phyloP scores from a whole-genome alignment of 2,888 invertebrate species.

The Ctenicera cuprea region DNA sequence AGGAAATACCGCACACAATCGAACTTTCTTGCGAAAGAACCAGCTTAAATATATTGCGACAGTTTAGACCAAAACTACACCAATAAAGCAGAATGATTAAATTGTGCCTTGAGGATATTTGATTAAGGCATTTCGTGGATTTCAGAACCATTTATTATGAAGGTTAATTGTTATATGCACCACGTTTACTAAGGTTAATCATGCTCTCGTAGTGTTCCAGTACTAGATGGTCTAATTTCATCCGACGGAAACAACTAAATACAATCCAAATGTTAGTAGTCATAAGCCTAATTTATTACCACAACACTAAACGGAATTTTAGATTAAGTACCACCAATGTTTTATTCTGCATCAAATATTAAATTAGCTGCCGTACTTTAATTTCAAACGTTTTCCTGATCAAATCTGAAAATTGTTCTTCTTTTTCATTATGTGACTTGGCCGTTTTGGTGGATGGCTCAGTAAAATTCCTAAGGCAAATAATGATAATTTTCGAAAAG shows the following conservation, averaged over 20 bases:
- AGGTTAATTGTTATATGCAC: slow-evolving; percentile 34
- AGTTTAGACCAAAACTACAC: slow-evolving; percentile 36
- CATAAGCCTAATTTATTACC: no score
- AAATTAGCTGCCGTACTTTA: no score
- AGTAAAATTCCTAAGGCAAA: no score
- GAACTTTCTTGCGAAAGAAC: slow-evolving; percentile 17
- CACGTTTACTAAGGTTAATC: slow-evolving; percentile 14
- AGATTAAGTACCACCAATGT: no score
- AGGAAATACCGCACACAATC: slow-evolving; percentile 21
- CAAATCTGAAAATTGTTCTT: no score
- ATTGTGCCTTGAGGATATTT: slow-evolving; percentile 17
- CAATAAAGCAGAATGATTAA: slow-evolving; percentile 42
- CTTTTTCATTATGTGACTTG: no score
- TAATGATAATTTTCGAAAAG: no score
- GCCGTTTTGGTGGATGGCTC: no score
- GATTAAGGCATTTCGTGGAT: slow-evolving; percentile 31
- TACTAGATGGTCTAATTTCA: not conserved
- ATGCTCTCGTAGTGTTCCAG: not conserved
- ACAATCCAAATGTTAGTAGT: not conserved
- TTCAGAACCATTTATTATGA: slow-evolving; percentile 13
- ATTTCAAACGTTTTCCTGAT: no score
- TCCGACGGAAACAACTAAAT: not conserved
- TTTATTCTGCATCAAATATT: no score
- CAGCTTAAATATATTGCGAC: slow-evolving; percentile 35
- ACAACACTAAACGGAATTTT: no score